Evolutionary conservation across 2,113 vertebrate genomes (phyloP).

Genomic region (Platichthys flesus): DNA sequence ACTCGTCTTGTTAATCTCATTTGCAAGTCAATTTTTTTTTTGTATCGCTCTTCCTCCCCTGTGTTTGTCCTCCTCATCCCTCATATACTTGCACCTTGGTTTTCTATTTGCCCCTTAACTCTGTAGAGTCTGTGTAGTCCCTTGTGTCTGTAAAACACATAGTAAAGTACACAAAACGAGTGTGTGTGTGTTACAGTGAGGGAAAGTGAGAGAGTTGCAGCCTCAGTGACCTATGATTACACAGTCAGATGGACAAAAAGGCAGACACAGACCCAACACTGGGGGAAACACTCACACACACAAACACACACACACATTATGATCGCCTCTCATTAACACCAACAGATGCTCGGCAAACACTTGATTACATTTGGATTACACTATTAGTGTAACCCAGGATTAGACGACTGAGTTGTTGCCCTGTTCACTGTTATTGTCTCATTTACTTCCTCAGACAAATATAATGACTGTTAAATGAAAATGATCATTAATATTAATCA

Average conservation of each 20-base stretch:
- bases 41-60: slow-evolving; percentile 16
- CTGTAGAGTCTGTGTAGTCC: not conserved
- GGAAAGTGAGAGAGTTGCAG: not conserved
- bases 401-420: slow-evolving; percentile 35
- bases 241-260: slow-evolving; percentile 21
- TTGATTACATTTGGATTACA: slow-evolving; percentile 72
- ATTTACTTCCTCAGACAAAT: slow-evolving; percentile 13
- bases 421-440: slow-evolving; percentile 41
- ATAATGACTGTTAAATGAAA: not conserved
- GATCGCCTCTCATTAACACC: slow-evolving; percentile 42
- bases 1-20: slow-evolving; percentile 66
- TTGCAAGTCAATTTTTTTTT: slow-evolving; percentile 59
- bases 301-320: slow-evolving; percentile 5
- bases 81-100: slow-evolving; percentile 13
- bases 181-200: slow-evolving; percentile 8
- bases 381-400: slow-evolving; percentile 47
- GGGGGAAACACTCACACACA: not conserved
- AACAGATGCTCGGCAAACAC: slow-evolving; percentile 58
- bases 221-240: slow-evolving; percentile 23
- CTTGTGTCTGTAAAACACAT: slow-evolving; percentile 8
- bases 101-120: not conserved
- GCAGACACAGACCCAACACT: slow-evolving; percentile 3
- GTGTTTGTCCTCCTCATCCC: slow-evolving; percentile 16
- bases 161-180: not conserved
- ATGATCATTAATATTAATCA: not conserved